Evolutionary conservation across 1,140 invertebrate genomes (phyloP), one percentile per base, ranked within the genome.

Genomic region (Ptiloglossa arizonensis): DNA sequence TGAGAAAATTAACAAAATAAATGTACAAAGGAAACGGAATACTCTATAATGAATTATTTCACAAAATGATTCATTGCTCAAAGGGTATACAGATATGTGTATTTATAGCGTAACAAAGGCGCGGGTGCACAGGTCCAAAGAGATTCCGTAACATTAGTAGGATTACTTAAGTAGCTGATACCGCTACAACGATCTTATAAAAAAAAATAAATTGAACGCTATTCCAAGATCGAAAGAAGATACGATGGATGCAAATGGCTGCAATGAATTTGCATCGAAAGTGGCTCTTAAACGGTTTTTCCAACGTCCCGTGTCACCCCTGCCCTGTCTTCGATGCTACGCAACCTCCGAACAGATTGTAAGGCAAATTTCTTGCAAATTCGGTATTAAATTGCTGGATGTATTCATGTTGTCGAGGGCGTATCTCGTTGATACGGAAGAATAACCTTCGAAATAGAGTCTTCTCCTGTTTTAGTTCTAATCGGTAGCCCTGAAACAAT

Each of bases 181-280:
- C 17, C 9, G 19, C 13, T n/a, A 48, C 52, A 57, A 22, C 69
- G 86, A 89, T 87, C 87, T 87, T 76, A 54, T 56, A 46, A 64
- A 75, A 46, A 64, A 75, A 72, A 66, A 72, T 85, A 90, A 90
- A 91, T 92, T 88, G 87, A 73, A 86, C 64, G 75, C 66, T 46
- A 81, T 68, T 73, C 68, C 27, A 63, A 76, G 71, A 81, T 78
- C 64, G 79, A 86, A 63, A 57, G 44, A 81, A 52, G 63, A 83
- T 74, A 81, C 62, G 44, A 62, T 59, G 76, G 46, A 69, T 66
- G 72, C 79, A 73, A 67, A 79, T 59, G 81, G 78, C 56, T 85
- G 86, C 85, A 85, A 88, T 86, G 87, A 92, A 92, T 92, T 92
- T 92, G 91, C 91, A 92, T 92, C 80, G 90, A 92, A 92, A 92